Conservation (phyloP, 2,797 vertebrate species). For the Scarus forsteni region DNA sequence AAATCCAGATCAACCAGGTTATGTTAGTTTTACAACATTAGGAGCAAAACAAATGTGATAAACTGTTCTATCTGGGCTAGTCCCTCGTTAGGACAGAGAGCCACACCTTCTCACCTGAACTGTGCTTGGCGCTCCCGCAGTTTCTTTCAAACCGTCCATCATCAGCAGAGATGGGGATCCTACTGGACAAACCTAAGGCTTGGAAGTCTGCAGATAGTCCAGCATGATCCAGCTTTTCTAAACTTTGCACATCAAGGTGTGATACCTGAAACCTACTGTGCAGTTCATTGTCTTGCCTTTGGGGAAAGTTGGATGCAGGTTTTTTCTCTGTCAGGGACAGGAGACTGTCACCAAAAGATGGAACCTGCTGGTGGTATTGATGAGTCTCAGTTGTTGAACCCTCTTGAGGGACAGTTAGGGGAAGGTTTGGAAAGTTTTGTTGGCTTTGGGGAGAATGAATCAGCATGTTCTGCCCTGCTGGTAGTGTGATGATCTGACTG, state of each 20-base stretch:
- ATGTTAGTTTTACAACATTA: not conserved
- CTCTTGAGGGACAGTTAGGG: not conserved
- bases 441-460: not conserved
- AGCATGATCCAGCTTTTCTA: not conserved
- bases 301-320: not conserved
- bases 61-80: not conserved
- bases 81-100: not conserved
- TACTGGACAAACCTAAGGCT: not conserved
- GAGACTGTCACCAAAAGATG: not conserved
- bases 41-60: not conserved
- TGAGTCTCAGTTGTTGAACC: not conserved
- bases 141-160: not conserved
- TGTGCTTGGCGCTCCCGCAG: not conserved
- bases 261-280: not conserved
- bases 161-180: slow-evolving; percentile 3
- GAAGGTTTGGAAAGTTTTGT: not conserved
- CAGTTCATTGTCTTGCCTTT: not conserved
- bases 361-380: slow-evolving; percentile 5
- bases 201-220: not conserved
- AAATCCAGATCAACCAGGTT: not conserved
- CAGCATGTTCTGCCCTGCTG: slow-evolving; percentile 4
- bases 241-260: not conserved
- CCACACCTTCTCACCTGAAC: not conserved
- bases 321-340: not conserved
- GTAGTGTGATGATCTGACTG: slow-evolving; percentile 5